phyloP scores from a whole-genome alignment of 1,140 invertebrate genomes.

The Bombus fervidus region DNA sequence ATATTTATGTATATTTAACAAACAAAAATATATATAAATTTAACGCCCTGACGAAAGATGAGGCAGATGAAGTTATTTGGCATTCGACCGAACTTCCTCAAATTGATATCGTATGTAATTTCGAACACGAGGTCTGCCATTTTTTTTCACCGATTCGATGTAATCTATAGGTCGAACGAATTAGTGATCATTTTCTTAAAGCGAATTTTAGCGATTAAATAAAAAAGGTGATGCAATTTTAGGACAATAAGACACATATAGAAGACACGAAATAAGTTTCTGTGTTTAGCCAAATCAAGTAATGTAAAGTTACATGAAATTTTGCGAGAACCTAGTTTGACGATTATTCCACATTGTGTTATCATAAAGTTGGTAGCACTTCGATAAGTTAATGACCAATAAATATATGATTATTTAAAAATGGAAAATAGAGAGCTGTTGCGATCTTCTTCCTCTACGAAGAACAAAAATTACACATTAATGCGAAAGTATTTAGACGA shows the following conservation, averaged over 20 bases:
- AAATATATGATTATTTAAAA: constrained; percentile 35
- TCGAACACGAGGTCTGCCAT: not conserved
- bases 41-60: constrained; percentile 49
- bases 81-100: constrained; percentile 1
- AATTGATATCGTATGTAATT: not conserved
- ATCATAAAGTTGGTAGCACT: constrained; percentile 11
- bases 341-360: not conserved
- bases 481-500: not conserved
- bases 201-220: not conserved
- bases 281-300: not conserved
- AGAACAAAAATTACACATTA: not conserved
- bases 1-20: constrained; percentile 77
- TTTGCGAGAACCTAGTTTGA: constrained; percentile 13
- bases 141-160: not conserved
- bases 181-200: not conserved
- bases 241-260: constrained; percentile 24
- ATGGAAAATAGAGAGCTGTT: constrained; percentile 15
- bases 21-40: constrained; percentile 72
- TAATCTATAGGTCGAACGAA: not conserved
- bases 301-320: constrained; percentile 8
- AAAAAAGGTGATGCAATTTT: constrained; percentile 11
- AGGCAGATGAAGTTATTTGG: constrained; percentile 45
- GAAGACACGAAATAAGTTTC: not conserved
- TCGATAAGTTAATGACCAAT: constrained; percentile 12
- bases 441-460: not conserved